These are phyloP conservation scores for Diadumene lineata DNA, from an alignment of 92 coral and sea anemone species.

Conservation along the genomic window DNA sequence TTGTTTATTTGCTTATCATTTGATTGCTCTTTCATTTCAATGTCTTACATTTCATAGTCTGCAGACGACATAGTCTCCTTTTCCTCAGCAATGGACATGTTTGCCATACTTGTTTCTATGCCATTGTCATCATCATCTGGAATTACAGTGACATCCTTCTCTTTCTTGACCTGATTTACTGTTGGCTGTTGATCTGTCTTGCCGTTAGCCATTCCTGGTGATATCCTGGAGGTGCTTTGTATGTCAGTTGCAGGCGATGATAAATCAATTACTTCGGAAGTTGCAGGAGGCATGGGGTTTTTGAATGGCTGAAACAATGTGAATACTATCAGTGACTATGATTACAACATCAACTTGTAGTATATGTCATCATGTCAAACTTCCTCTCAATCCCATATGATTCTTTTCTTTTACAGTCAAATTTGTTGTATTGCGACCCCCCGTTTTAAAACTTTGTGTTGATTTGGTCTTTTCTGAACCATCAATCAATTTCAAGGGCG, in stretches of 20 bases:
- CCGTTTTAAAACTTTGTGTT: no score
- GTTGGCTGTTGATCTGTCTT: neutral
- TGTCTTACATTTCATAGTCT: neutral
- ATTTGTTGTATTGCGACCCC: no score
- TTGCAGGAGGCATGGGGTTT: neutral
- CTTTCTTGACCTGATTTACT: neutral
- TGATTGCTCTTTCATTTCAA: no score
- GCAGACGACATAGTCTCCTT: neutral
- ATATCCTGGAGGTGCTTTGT: neutral
- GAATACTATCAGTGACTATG: no score
- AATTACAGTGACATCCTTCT: neutral
- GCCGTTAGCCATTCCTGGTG: neutral
- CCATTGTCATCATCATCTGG: neutral
- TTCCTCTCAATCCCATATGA: no score
- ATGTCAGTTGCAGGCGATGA: conserved; percentile 3
- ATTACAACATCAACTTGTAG: no score
- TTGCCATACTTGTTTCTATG: conserved; percentile 7
- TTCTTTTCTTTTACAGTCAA: no score
- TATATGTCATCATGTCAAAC: no score
- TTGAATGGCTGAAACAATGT: neutral
- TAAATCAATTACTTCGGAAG: conserved; percentile 38
- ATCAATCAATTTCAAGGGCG: no score
- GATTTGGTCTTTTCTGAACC: no score
- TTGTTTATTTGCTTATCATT: no score
- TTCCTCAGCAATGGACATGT: neutral